Base-by-base conservation (phyloP, 2,888 invertebrate species). In the Pediacus dermestoides region DNA sequence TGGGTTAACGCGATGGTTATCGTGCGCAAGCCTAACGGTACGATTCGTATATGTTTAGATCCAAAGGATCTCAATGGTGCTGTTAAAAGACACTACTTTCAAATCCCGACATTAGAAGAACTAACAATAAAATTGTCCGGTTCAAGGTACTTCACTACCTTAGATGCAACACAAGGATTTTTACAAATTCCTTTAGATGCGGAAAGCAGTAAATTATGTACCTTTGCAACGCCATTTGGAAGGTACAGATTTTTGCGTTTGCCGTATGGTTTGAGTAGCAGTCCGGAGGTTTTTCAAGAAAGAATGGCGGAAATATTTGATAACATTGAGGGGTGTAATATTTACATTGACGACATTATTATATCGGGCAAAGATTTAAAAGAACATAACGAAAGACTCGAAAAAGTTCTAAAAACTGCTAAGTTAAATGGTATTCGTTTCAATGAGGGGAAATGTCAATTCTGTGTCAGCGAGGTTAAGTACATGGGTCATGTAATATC, bases 1-100 rank as follows among this genome's bases (percentile, higher is more conserved):
- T 53, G 52, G 50, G 33, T 50, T 12, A 46, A 52, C 34, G 23
- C 50, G 2, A 38, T 37, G 10, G 51, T 52, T 7, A 11, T 52
- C 25, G 47, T 51, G 9, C 35, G 34, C 30, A 53, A 53, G 41
- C 14, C 21, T n/a, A 37, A 49, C 35, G 34, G 23, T 2, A 37
- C 40, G 4, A 12, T 53, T 23, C 16, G 49, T 11, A 42, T 53
- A 10, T 53, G 53, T 34, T 23, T 51, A 35, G 53, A 53, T 34
- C 47, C 48, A 3, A 22, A 28, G 27, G 18, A 45, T 35, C 21
- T 52, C 28, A 51, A 52, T 39, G 31, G 37, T 27, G 30, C 28
- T 8, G 37, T 42, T 14, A 43, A 45, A 41, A 30, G 27, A 15
- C 28, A 38, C 3, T 18, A 30, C n/a, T n/a, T n/a, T n/a, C n/a